Conservation (phyloP, 2,888 invertebrate species). For the Lydus trimaculatus region DNA sequence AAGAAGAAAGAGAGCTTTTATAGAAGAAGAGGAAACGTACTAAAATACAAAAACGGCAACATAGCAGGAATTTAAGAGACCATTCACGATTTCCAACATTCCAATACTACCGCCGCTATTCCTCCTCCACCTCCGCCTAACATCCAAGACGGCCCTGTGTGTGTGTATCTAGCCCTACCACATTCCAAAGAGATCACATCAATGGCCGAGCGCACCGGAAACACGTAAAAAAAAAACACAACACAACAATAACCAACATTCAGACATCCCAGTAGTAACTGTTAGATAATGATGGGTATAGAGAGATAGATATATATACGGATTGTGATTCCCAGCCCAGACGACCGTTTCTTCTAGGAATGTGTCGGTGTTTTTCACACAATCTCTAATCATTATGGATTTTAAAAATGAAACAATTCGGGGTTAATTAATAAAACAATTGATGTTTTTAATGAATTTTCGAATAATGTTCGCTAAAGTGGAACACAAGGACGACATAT, state of each 20-base stretch:
- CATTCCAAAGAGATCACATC: slow-evolving; percentile 62
- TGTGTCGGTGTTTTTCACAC: slow-evolving; percentile 10
- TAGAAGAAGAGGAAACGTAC: not conserved
- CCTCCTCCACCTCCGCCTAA: slow-evolving; percentile 36
- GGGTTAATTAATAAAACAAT: too few relatives aligned
- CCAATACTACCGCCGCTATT: slow-evolving; percentile 54
- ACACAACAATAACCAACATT: too few relatives aligned
- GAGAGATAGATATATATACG: slow-evolving; percentile 44
- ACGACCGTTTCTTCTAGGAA: slow-evolving; percentile 47
- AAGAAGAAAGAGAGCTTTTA: not conserved
- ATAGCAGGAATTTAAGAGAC: slow-evolving; percentile 53
- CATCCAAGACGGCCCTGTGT: slow-evolving; percentile 14
- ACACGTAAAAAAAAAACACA: slow-evolving; percentile 50
- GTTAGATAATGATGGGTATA: not conserved
- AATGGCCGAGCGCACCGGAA: slow-evolving; percentile 60
- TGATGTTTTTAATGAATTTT: too few relatives aligned
- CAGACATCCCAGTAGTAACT: slow-evolving; percentile 19
- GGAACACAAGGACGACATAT: slow-evolving; percentile 48
- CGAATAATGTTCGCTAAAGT: slow-evolving; percentile 23
- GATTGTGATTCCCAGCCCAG: slow-evolving; percentile 46
- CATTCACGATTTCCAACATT: slow-evolving; percentile 62
- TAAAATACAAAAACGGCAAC: slow-evolving; percentile 44
- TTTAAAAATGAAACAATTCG: too few relatives aligned
- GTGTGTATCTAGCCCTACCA: slow-evolving; percentile 56
- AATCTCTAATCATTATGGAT: not conserved